phyloP scores from a whole-genome alignment of 2,888 invertebrate species.

The Dorcus parallelipipedus region DNA sequence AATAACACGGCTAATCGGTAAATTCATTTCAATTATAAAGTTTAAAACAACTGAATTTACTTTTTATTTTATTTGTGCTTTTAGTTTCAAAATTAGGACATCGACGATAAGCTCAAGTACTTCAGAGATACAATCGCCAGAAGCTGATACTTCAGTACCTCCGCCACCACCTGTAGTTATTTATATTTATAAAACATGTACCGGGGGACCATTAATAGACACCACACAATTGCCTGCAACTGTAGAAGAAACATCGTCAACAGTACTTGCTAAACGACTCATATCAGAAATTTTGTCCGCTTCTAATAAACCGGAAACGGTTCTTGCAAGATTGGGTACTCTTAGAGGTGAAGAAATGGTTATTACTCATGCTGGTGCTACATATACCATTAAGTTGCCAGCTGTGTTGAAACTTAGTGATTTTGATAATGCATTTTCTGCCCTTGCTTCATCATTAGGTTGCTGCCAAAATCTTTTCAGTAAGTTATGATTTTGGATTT shows the following conservation, averaged over 20 bases:
- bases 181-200: conserved; percentile 53
- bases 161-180: conserved; percentile 54
- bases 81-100: conserved; percentile 56
- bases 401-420: conserved; percentile 43
- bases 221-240: conserved; percentile 48
- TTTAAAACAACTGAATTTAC: neutral
- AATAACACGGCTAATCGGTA: conserved; percentile 58
- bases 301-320: conserved; percentile 43
- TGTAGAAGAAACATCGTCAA: conserved; percentile 51
- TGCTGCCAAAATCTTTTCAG: conserved; percentile 59
- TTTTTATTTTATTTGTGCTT: conserved; percentile 20
- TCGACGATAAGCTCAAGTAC: conserved; percentile 30
- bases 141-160: conserved; percentile 48
- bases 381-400: conserved; percentile 58
- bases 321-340: conserved; percentile 40
- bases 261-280: conserved; percentile 46
- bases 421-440: conserved; percentile 54
- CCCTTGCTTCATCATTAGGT: conserved; percentile 53
- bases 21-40: neutral
- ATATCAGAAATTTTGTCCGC: conserved; percentile 39
- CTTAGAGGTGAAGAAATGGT: conserved; percentile 44
- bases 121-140: conserved; percentile 41
- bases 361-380: conserved; percentile 46
- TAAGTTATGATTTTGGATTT: conserved; percentile 29
- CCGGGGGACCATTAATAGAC: conserved; percentile 54